A percentile compares a stretch with the other conserved stretches of the same genome.
Conservation (phyloP, 2,888 invertebrate genomes). For the Andrena fulva region DNA sequence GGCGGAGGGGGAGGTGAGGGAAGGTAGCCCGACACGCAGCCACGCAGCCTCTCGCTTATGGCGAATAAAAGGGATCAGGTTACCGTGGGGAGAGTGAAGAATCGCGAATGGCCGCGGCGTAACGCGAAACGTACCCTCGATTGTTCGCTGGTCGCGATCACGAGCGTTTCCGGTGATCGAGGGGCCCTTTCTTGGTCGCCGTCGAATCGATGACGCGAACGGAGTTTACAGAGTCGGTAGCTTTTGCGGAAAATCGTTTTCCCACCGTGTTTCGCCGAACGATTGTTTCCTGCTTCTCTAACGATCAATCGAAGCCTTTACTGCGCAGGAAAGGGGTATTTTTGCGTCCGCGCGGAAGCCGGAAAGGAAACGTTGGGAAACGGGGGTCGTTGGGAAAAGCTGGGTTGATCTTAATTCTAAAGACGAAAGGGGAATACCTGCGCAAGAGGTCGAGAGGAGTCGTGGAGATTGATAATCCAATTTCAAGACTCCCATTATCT, state of each 20-base stretch:
- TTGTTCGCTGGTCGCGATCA: background rate
- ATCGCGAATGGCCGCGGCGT: constrained; percentile 19
- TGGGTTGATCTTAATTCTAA: constrained; percentile 67
- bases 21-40: constrained; percentile 50
- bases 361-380: constrained; percentile 38
- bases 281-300: background rate
- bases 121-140: constrained; percentile 17
- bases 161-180: background rate
- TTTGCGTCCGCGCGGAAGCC: constrained; percentile 18
- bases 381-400: constrained; percentile 53
- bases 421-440: constrained; percentile 68
- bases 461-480: constrained; percentile 74
- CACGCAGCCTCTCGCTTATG: constrained; percentile 59
- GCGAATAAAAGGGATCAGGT: constrained; percentile 65
- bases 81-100: constrained; percentile 18
- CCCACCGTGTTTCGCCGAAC: background rate
- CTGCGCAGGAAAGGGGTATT: background rate
- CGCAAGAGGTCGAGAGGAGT: constrained; percentile 64
- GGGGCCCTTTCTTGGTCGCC: background rate
- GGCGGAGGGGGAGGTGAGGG: constrained; percentile 2
- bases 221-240: background rate
- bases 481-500: constrained; percentile 75
- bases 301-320: constrained; percentile 7
- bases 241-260: background rate
- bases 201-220: background rate